A percentile compares a stretch with the other conserved stretches of the same genome.
Conservation (phyloP, 1,140 invertebrate species). For the Drosophila sturtevanti region DNA sequence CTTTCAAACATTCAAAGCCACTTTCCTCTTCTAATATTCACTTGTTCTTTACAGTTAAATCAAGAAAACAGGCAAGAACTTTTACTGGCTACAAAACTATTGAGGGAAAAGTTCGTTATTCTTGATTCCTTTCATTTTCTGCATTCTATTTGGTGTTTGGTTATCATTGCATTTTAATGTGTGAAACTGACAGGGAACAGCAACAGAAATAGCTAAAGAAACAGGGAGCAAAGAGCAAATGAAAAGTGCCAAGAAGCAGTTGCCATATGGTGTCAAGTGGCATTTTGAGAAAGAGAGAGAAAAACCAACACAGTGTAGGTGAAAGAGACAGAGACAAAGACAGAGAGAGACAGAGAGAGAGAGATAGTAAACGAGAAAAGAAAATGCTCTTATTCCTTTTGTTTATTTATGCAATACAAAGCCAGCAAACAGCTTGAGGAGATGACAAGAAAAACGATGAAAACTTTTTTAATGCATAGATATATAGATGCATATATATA, state of each 20-base stretch:
- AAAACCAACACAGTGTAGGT: background rate
- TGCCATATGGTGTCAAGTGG: constrained; percentile 77
- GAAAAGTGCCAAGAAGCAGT: constrained; percentile 48
- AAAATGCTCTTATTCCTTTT: constrained; percentile 74
- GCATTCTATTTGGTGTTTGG: constrained; percentile 30
- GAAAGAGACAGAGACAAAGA: no score
- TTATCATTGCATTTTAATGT: constrained; percentile 79
- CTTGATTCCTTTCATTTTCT: constrained; percentile 40
- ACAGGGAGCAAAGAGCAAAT: background rate
- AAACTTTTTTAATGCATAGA: background rate
- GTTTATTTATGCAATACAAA: constrained; percentile 63
- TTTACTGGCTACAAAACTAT: constrained; percentile 52
- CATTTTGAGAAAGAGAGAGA: constrained; percentile 44
- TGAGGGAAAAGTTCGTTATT: constrained; percentile 32
- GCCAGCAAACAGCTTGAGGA: constrained; percentile 35
- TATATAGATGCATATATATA: constrained; percentile 1
- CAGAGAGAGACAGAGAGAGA: background rate
- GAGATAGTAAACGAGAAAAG: constrained; percentile 7
- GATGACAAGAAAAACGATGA: constrained; percentile 17
- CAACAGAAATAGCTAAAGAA: constrained; percentile 16
- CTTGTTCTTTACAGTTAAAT: constrained; percentile 56
- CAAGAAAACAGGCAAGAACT: constrained; percentile 60
- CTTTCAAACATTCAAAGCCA: constrained; percentile 74
- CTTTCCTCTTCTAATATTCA: constrained; percentile 76
- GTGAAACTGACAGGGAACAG: constrained; percentile 69